phyloP scores from a whole-genome alignment of 2,888 invertebrate species.

The Orthosia incerta region DNA sequence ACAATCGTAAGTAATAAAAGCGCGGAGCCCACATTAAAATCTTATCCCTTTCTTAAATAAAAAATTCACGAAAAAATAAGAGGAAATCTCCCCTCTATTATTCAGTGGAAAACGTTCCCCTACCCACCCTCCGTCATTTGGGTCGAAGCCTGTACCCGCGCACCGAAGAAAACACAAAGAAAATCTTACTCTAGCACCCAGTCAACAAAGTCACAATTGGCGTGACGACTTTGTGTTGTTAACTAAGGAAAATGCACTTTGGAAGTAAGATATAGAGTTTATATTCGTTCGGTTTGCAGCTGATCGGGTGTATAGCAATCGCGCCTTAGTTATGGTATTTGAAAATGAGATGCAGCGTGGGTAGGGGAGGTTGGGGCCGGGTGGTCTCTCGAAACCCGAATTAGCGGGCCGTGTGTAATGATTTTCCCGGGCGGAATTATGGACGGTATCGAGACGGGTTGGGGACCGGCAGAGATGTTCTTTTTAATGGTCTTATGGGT shows the following conservation, averaged over 20 bases:
- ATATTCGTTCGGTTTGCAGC: constrained; percentile 73
- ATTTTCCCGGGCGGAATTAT: constrained; percentile 90
- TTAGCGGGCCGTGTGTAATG: constrained; percentile 91
- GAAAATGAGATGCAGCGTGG: constrained; percentile 90
- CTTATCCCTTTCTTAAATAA: constrained; percentile 91
- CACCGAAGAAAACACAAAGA: constrained; percentile 80
- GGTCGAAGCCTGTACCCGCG: constrained; percentile 68
- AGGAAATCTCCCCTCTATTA: constrained; percentile 89
- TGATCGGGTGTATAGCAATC: constrained; percentile 78
- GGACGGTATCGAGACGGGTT: constrained; percentile 86
- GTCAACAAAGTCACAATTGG: constrained; percentile 85
- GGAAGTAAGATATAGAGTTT: constrained; percentile 74
- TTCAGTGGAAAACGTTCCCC: constrained; percentile 83
- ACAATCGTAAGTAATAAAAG: constrained; percentile 89
- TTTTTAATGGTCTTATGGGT: constrained; percentile 75
- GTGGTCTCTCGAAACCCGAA: constrained; percentile 88
- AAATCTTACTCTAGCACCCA: constrained; percentile 84
- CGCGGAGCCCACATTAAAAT: constrained; percentile 90
- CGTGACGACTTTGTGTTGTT: constrained; percentile 68
- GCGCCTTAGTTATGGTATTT: constrained; percentile 86
- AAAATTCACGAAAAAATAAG: constrained; percentile 91
- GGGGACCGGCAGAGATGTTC: constrained; percentile 75
- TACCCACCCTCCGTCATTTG: constrained; percentile 68
- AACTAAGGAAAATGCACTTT: constrained; percentile 74
- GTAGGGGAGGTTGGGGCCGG: constrained; percentile 71